These are phyloP conservation scores for Odontesthes bonariensis DNA, from an alignment of 2,113 vertebrate species.

Conservation along the genomic window DNA sequence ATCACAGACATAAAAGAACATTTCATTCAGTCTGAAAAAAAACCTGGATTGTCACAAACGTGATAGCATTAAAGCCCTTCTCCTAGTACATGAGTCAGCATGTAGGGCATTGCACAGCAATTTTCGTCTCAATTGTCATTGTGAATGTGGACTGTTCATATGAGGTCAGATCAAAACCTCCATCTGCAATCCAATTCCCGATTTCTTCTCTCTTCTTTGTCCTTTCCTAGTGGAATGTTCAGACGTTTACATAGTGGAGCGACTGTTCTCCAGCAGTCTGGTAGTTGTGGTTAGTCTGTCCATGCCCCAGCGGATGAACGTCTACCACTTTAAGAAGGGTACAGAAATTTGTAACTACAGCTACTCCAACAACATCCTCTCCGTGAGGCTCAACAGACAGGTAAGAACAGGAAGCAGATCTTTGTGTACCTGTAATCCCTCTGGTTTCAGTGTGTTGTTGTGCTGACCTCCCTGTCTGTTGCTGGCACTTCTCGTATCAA, in stretches of 20 bases:
- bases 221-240: conserved; percentile 87
- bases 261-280: conserved; percentile 96
- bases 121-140: background rate
- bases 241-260: conserved; percentile 94
- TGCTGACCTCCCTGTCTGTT: background rate
- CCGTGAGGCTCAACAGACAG: conserved; percentile 93
- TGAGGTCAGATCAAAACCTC: background rate
- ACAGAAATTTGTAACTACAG: conserved; percentile 98
- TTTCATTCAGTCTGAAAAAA: too few relatives aligned
- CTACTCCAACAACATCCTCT: conserved; percentile 93
- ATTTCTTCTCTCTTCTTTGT: background rate
- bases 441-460: background rate
- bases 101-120: background rate
- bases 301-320: conserved; percentile 93
- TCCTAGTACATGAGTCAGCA: background rate
- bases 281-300: conserved; percentile 94
- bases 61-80: background rate
- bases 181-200: background rate
- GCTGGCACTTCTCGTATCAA: background rate
- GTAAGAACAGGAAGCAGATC: conserved; percentile 63
- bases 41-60: background rate
- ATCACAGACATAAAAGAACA: too few relatives aligned
- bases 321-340: conserved; percentile 97
- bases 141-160: background rate
- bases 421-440: background rate